Base-by-base conservation (phyloP, 64 coral and sea anemone species). In the Montipora cactus region DNA sequence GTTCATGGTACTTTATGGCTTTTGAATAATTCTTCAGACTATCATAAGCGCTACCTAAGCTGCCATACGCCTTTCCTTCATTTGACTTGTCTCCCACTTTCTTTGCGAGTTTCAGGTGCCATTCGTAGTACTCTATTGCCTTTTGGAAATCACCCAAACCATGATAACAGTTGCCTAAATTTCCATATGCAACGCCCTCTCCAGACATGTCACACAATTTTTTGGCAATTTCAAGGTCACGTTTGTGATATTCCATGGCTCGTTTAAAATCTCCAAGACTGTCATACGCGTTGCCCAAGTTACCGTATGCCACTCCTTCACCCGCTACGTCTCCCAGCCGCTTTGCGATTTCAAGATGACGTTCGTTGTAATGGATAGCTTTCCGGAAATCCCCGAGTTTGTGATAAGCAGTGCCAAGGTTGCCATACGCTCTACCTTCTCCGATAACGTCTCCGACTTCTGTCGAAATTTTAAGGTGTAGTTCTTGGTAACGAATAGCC, bases 1-100 rank as follows among this genome's bases (percentile, higher is more conserved):
- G 59, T 87, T 66, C 25, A 48, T 44, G 62, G 47, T 48, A 87
- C 15, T 87, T 59, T 11, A 87, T 87, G 9, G 83, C 83, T 18
- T 22, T 69, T 4, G 14, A 11, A 19, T 6, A 67, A 68, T 87
- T 18, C 21, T 64, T 23, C 1, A 87, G 46, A 68, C 25, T 28
- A 8, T 45, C 15, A 66, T 71, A 71, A 7, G 6, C 83, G 64
- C 14, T 67, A 7, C 83, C 83, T 48, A 87, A 45, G 48, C 28
- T 71, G 8, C 59, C 18, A 70, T 72, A 87, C 8, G 64, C 62
- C 9, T 44, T 49, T 45, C 57, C 83, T 69, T 87, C 83, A 44
- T 13, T 64, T 15, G 23, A 4, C 13, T 9, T 72, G 44, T 87
- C 62, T 47, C 83, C 62, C 5, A 72, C 3, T 70, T 87, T 21